Conservation (phyloP, 2,113 vertebrate species). For the Smithornis capensis region DNA sequence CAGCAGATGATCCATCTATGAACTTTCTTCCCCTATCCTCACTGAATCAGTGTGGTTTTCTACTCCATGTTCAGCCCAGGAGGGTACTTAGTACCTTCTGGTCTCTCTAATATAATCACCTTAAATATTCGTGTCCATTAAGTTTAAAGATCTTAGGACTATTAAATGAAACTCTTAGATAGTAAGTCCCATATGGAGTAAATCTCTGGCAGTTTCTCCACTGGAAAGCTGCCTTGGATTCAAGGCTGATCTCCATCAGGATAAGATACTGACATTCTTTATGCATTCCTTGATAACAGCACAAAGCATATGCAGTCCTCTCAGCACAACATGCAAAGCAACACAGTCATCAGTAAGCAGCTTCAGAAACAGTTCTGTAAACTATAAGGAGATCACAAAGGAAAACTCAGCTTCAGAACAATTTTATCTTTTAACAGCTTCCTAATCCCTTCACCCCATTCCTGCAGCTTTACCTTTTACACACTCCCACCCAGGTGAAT, state of each 20-base stretch:
- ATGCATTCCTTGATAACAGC: neutral
- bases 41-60: neutral
- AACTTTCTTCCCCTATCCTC: neutral
- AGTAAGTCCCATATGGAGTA: neutral
- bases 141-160: conserved; percentile 31
- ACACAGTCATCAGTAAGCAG: neutral
- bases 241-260: conserved; percentile 24
- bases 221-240: conserved; percentile 15
- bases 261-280: neutral
- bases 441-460: conserved; percentile 28
- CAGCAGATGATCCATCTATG: neutral
- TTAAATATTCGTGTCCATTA: conserved; percentile 32
- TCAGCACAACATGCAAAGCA: neutral
- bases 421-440: conserved; percentile 62
- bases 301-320: neutral
- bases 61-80: neutral
- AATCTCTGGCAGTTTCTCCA: conserved; percentile 27
- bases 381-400: conserved; percentile 17
- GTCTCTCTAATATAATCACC: conserved; percentile 13
- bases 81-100: neutral
- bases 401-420: conserved; percentile 42
- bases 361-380: neutral
- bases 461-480: conserved; percentile 8
- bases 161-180: conserved; percentile 38
- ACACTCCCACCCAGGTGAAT: neutral